These are phyloP conservation scores for Hypocryptadius cinnamomeus DNA, from an alignment of 2,113 vertebrate species.

Conservation along the genomic window DNA sequence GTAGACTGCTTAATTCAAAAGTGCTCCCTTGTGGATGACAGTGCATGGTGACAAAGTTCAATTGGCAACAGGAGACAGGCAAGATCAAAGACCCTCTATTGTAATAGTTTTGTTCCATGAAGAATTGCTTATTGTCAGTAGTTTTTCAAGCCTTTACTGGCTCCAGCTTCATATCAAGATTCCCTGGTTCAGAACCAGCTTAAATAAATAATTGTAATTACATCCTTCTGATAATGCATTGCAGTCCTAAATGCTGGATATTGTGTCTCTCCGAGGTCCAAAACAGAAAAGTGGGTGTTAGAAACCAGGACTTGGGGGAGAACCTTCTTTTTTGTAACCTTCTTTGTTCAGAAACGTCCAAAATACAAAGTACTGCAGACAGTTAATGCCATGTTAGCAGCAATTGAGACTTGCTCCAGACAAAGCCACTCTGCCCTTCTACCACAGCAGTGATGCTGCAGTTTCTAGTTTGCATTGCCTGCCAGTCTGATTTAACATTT, in stretches of 20 bases:
- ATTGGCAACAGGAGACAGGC: conserved; percentile 87
- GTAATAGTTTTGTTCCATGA: conserved; percentile 95
- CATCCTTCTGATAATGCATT: conserved; percentile 26
- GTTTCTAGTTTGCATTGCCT: not conserved
- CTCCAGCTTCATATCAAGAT: conserved; percentile 83
- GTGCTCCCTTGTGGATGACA: conserved; percentile 88
- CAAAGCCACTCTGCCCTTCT: not conserved
- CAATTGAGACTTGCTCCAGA: not conserved
- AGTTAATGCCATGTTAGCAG: not conserved
- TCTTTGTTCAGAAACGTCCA: not conserved
- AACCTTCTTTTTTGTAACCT: not conserved
- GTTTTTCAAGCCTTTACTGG: conserved; percentile 83
- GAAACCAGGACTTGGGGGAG: not conserved
- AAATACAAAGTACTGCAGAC: not conserved
- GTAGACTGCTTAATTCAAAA: conserved; percentile 95
- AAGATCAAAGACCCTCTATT: conserved; percentile 93
- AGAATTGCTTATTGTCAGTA: conserved; percentile 94
- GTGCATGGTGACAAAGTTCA: conserved; percentile 95
- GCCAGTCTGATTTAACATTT: not conserved
- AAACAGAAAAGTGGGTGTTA: not conserved
- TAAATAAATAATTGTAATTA: conserved; percentile 63
- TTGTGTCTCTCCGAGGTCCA: not conserved
- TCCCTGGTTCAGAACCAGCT: conserved; percentile 57
- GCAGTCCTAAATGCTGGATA: not conserved
- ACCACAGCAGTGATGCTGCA: not conserved